Base-by-base conservation (phyloP, 2,888 invertebrate species). In the Griposia aprilina region DNA sequence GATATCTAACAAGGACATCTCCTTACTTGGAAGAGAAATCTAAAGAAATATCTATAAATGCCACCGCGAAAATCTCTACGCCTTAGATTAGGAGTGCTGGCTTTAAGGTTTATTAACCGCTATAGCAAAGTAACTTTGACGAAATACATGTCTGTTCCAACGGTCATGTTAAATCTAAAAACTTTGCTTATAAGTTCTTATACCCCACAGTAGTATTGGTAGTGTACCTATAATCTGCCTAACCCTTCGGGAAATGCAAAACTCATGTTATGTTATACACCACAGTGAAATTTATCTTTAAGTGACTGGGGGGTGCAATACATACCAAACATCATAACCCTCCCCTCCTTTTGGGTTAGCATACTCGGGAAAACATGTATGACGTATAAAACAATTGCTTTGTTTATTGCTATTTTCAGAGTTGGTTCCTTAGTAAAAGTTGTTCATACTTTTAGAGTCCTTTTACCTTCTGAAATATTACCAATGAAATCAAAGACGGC, bases 81-180 rank as follows among this genome's bases (percentile, higher is more conserved):
- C 17, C 11, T 11, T 4, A 17, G 8, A 10, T 57, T 41, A 23
- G 11, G 23, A 23, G 17, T 13, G 41, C 41, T 50, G 41, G n/a
- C n/a, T 62, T 62, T 6, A 30, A 75, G 30, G 76, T 52, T 63
- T 20, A 63, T n/a, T 45, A 20, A 36, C n/a, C 63, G 30, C 23
- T 67, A 7, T 15, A n/a, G 15, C 36, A 10, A 45, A 10, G 4
- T 45, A 55, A n/a, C 57, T 57, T 23, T 57, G 41, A 41, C 17
- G 5, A 41, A 6, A 26, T 13, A 48, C 3, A 45, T 11, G 26
- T 6, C n/a, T 65, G 36, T 15, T 5, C 11, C 23, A 10, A 23
- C 13, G n/a, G 17, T 2, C 3, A 8, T n/a, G n/a, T 65, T 17
- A n/a, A 41, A 26, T 48, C 7, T 20, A 26, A 48, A 48, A 48